These are phyloP conservation scores for Parauchenoglanis punctatus DNA, from an alignment of 2,797 vertebrate species.

Conservation along the genomic window DNA sequence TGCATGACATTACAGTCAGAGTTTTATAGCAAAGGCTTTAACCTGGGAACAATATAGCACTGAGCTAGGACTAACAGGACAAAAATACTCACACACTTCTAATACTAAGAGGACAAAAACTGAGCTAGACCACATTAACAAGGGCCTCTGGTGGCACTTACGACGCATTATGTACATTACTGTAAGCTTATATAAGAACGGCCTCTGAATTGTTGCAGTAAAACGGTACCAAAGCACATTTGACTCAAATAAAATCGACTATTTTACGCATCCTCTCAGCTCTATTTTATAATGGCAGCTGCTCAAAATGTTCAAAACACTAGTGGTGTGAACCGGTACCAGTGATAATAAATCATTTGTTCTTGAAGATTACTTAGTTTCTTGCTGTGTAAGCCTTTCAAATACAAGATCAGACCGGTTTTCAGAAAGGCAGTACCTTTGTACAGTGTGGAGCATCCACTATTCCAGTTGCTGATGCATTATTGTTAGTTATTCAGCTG, in stretches of 20 bases:
- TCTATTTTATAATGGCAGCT: not conserved
- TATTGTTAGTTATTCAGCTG: not conserved
- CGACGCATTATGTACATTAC: too few relatives aligned
- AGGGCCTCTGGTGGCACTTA: not conserved
- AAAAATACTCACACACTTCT: too few relatives aligned
- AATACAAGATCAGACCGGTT: not conserved
- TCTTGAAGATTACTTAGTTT: not conserved
- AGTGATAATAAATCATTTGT: not conserved
- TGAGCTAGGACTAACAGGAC: not conserved
- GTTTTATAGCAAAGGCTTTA: not conserved
- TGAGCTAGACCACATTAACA: not conserved
- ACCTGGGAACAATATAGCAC: not conserved
- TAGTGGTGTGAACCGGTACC: not conserved
- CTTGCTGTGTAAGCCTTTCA: not conserved
- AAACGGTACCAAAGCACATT: not conserved
- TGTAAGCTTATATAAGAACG: not conserved
- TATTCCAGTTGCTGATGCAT: not conserved
- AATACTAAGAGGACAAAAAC: not conserved
- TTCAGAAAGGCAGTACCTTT: not conserved
- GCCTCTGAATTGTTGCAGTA: not conserved
- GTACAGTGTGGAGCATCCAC: not conserved
- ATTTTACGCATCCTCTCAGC: not conserved
- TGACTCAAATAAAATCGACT: not conserved
- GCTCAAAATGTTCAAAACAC: not conserved
- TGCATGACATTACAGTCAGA: not conserved